Evolutionary conservation across 92 coral and sea anemone genomes (phyloP).

Genomic region (Hydrozoanthus gracilis): DNA sequence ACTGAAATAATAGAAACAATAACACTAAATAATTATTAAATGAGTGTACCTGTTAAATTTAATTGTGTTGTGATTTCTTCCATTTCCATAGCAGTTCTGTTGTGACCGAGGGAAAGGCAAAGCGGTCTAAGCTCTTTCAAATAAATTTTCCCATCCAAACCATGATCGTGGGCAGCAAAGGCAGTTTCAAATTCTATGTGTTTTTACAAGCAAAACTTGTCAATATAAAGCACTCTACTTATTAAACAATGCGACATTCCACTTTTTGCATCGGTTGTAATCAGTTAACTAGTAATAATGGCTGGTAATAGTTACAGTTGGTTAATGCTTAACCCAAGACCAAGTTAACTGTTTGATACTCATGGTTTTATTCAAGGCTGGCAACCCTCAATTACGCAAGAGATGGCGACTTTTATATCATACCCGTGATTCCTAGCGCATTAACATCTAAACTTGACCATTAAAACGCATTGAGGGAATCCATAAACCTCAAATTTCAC

Average conservation of each 20-base stretch:
- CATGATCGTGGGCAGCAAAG: conserved; percentile 64
- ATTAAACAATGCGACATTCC: neutral
- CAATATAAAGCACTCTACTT: neutral
- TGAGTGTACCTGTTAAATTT: conserved; percentile 53
- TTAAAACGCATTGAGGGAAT: too few species aligned
- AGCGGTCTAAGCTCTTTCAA: conserved; percentile 48
- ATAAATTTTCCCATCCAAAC: conserved; percentile 50
- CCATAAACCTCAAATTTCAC: too few species aligned
- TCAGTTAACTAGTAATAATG: neutral
- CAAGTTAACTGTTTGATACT: too few species aligned
- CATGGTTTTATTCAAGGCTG: too few species aligned
- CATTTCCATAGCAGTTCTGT: conserved; percentile 63
- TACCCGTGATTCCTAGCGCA: too few species aligned
- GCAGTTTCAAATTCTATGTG: conserved; percentile 67
- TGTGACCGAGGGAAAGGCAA: conserved; percentile 78
- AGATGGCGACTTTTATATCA: too few species aligned
- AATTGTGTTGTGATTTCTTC: conserved; percentile 72
- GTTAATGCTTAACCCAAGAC: neutral
- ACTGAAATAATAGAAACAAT: neutral
- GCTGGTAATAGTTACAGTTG: neutral
- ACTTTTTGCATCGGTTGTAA: neutral
- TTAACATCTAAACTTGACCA: too few species aligned
- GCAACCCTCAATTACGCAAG: too few species aligned
- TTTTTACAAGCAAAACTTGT: neutral
- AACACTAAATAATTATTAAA: neutral